Evolutionary conservation across 2,888 invertebrate genomes (phyloP).

Genomic region (Caenorhabditis sp.): DNA sequence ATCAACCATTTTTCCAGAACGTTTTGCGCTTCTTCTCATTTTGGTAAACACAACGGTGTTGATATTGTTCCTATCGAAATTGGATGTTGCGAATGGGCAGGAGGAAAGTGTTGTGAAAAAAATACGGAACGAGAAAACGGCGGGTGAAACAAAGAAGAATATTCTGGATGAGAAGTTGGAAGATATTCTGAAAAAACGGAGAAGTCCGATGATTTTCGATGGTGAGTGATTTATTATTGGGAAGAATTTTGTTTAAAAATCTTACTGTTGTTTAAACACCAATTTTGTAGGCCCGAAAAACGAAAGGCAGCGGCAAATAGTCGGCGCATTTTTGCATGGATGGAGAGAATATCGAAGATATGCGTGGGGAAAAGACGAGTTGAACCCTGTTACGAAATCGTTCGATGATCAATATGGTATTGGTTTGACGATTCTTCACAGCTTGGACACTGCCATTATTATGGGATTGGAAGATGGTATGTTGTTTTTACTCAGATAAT

Average conservation of each 20-base stretch:
- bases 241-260: neutral
- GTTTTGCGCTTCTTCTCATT: neutral
- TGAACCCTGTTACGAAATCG: constrained; percentile 79
- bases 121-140: neutral
- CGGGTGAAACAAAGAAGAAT: neutral
- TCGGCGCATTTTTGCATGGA: constrained; percentile 88
- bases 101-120: neutral
- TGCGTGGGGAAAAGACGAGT: constrained; percentile 96
- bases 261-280: too few relatives aligned
- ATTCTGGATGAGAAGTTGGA: neutral
- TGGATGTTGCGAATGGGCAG: neutral
- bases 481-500: constrained; percentile 71
- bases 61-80: neutral
- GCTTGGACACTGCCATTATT: constrained; percentile 91
- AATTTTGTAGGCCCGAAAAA: constrained; percentile 85
- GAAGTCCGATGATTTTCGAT: constrained; percentile 23
- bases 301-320: constrained; percentile 83
- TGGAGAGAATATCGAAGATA: constrained; percentile 84
- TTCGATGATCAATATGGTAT: constrained; percentile 92
- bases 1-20: neutral
- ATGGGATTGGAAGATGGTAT: constrained; percentile 93
- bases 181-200: neutral
- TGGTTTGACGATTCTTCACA: constrained; percentile 93
- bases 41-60: neutral
- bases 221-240: constrained; percentile 13